Evolutionary conservation across 2,113 vertebrate species (phyloP), one percentile per base, ranked within the genome.

Genomic region (Okapia johnstoni): DNA sequence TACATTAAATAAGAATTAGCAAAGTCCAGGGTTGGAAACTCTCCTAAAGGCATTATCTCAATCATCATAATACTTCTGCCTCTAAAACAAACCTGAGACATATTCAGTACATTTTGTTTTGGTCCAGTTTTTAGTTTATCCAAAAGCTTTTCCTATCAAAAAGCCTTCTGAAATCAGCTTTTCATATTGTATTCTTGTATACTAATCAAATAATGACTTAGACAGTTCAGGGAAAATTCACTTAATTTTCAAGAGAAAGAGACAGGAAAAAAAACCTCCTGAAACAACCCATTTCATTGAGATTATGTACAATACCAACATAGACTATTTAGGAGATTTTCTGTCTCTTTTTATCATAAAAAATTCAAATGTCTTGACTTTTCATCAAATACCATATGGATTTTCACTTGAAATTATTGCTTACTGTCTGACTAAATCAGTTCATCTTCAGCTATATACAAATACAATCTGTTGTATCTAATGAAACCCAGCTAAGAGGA

Each of bases 351-450:
- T 83, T 61, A 54, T 90, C 16, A 98, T 88, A 13, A 98, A 97
- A 94, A 95, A 48, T 90, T 92, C 80, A 96, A 91, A 84, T 90
- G 40, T 23, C 33, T 94, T 95, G 73, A 25, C 9, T 92, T 83
- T 90, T 61, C 46, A 57, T 87, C 48, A 60, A 83, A 70, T 95
- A 55, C 80, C 36, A 40, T 73, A 55, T 95, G 88, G 79, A 11
- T 80, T 90, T 60, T 85, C 80, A 73, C 25, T 85, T 79, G 58
- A 60, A 93, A 85, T 70, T 60, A 60, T 90, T 70, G 30, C 13
- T 46, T 30, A 70, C 1, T 85, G n/a, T 70, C 73, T 54, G n/a
- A 16, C 48, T 87, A 73, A 87, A 21, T 85, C 57, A 46, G 26
- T 50, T 77, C 28, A 60, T 73, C 60, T 90, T 81, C 30, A 79